Evolutionary conservation across 2,797 vertebrate genomes (phyloP).

Genomic region (Bryconaethiops microstoma): DNA sequence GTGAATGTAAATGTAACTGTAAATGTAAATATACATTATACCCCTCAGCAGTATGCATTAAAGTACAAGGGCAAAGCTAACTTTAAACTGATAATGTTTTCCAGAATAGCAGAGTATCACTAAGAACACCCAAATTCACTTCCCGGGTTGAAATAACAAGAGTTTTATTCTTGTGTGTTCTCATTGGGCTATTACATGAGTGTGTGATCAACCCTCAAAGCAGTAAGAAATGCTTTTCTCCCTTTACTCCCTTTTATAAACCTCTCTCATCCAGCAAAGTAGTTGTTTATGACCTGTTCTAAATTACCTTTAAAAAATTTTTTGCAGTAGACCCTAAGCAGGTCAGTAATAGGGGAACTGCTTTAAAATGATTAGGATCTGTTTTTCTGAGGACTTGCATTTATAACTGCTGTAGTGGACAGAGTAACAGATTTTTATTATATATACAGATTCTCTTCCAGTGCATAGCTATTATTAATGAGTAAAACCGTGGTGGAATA

Average conservation of each 20-base stretch:
- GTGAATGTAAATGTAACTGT: too few relatives aligned
- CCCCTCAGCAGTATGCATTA: too few relatives aligned
- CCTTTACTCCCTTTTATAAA: constrained; percentile 54
- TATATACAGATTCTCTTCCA: neutral
- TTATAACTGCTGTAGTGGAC: neutral
- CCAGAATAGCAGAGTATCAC: neutral
- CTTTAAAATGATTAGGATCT: neutral
- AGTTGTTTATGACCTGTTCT: constrained; percentile 61
- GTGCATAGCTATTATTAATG: neutral
- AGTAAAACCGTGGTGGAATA: neutral
- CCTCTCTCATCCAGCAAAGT: constrained; percentile 56
- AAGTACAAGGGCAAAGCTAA: neutral
- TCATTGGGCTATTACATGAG: neutral
- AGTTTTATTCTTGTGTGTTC: neutral
- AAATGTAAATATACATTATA: too few relatives aligned
- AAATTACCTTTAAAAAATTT: constrained; percentile 55
- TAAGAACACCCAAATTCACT: neutral
- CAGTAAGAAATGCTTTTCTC: constrained; percentile 1
- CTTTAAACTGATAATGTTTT: neutral
- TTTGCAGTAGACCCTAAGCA: constrained; percentile 8
- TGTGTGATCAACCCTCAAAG: neutral
- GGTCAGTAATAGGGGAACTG: constrained; percentile 6
- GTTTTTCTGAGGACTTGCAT: neutral
- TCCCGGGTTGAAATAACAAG: neutral
- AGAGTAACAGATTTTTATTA: neutral